Conservation (phyloP, 2,888 invertebrate genomes). For the Ophioninae sp. region DNA sequence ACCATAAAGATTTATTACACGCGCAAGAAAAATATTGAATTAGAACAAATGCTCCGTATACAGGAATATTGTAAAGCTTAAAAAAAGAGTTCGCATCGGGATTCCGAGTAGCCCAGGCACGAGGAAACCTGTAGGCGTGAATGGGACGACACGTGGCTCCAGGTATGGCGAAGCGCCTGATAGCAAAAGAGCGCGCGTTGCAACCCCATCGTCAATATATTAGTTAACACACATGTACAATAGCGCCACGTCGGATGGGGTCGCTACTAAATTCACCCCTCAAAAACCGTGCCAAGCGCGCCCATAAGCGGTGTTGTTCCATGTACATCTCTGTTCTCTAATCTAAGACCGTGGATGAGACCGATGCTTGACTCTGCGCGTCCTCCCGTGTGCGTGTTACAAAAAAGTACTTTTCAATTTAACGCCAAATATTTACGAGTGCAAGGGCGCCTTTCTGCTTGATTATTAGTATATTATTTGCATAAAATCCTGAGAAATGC, state of each 20-base stretch:
- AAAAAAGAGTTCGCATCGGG: neutral
- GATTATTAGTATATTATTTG: neutral
- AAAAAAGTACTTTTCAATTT: conserved; percentile 37
- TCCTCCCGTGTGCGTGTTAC: conserved; percentile 38
- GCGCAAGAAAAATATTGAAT: no score
- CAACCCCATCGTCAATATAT: neutral
- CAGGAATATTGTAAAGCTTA: no score
- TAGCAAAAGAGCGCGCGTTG: neutral
- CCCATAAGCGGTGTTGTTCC: conserved; percentile 7
- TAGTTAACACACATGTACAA: neutral
- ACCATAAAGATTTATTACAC: no score
- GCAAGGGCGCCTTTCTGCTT: neutral
- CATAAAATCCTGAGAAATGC: neutral
- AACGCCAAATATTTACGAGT: conserved; percentile 12
- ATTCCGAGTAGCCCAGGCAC: neutral
- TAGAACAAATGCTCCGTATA: no score
- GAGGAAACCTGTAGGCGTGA: no score
- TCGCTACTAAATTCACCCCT: neutral
- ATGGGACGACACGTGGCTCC: no score
- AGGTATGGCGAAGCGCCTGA: no score
- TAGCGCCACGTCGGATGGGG: neutral
- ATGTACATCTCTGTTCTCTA: neutral
- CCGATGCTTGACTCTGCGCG: conserved; percentile 39
- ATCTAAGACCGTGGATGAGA: neutral
- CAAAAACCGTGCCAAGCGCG: conserved; percentile 12